Conservation (phyloP, 2,888 invertebrate genomes). For the Hartigia nigra region DNA sequence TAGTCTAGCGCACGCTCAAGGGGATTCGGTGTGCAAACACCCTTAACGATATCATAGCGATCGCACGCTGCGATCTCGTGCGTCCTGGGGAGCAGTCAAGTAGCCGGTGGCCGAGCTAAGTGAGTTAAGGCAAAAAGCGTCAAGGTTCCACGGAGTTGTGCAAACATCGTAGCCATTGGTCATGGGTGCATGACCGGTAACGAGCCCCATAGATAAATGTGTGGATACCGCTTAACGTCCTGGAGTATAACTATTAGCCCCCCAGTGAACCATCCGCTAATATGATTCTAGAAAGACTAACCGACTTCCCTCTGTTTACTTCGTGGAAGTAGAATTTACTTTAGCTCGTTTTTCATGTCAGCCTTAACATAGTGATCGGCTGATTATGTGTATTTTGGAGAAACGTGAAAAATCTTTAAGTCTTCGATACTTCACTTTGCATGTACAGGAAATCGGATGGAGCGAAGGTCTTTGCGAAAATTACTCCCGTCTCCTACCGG, state of each 20-base stretch:
- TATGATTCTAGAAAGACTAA: not conserved
- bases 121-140: constrained; percentile 39
- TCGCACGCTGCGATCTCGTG: constrained; percentile 38
- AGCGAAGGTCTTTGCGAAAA: not conserved
- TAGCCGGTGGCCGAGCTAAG: constrained; percentile 25
- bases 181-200: constrained; percentile 43
- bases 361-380: not conserved
- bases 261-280: not conserved
- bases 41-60: constrained; percentile 42
- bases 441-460: not conserved
- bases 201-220: constrained; percentile 28
- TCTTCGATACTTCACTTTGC: not conserved
- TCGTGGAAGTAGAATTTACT: not conserved
- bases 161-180: constrained; percentile 41
- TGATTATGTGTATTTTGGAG: not conserved
- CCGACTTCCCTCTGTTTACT: not conserved
- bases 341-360: not conserved
- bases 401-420: not conserved
- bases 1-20: not conserved
- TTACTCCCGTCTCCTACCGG: not conserved
- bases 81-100: constrained; percentile 39
- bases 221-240: constrained; percentile 20
- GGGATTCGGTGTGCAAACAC: constrained; percentile 27
- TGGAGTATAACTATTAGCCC: not conserved
- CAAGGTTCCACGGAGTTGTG: constrained; percentile 40